These are phyloP conservation scores for Drosophila paranaensis DNA, from an alignment of 2,888 invertebrate species.

Conservation along the genomic window DNA sequence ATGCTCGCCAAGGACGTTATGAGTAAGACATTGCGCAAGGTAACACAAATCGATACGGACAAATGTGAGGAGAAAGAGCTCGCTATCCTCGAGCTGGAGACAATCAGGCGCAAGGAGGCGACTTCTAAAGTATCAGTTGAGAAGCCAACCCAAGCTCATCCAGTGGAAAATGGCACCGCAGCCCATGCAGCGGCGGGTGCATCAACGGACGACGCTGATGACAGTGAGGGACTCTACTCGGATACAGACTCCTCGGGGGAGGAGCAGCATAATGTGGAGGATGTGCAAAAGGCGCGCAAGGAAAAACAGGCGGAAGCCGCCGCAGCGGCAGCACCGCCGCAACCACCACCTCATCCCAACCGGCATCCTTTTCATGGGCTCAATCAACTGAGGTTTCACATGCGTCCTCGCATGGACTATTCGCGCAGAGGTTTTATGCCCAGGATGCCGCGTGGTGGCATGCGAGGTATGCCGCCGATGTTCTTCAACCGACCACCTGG, in stretches of 20 bases:
- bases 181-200: not conserved
- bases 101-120: slow-evolving; percentile 67
- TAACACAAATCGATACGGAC: slow-evolving; percentile 48
- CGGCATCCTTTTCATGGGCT: slow-evolving; percentile 51
- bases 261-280: slow-evolving; percentile 53
- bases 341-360: slow-evolving; percentile 25
- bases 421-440: slow-evolving; percentile 64
- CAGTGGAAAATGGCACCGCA: slow-evolving; percentile 31
- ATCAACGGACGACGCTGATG: slow-evolving; percentile 49
- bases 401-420: slow-evolving; percentile 61
- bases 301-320: slow-evolving; percentile 71
- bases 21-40: slow-evolving; percentile 65
- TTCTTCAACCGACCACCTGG: slow-evolving; percentile 55
- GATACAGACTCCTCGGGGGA: slow-evolving; percentile 67
- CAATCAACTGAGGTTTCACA: slow-evolving; percentile 59
- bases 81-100: slow-evolving; percentile 73
- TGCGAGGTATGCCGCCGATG: slow-evolving; percentile 66
- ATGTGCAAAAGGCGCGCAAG: slow-evolving; percentile 68
- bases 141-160: not conserved
- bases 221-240: slow-evolving; percentile 67
- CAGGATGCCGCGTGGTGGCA: slow-evolving; percentile 65
- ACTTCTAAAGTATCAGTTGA: slow-evolving; percentile 26
- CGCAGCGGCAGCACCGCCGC: slow-evolving; percentile 52
- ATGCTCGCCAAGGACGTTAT: slow-evolving; percentile 54
- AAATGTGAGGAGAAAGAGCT: slow-evolving; percentile 68